phyloP scores from a whole-genome alignment of 2,113 vertebrate species.

The Sphyrna mokarran region DNA sequence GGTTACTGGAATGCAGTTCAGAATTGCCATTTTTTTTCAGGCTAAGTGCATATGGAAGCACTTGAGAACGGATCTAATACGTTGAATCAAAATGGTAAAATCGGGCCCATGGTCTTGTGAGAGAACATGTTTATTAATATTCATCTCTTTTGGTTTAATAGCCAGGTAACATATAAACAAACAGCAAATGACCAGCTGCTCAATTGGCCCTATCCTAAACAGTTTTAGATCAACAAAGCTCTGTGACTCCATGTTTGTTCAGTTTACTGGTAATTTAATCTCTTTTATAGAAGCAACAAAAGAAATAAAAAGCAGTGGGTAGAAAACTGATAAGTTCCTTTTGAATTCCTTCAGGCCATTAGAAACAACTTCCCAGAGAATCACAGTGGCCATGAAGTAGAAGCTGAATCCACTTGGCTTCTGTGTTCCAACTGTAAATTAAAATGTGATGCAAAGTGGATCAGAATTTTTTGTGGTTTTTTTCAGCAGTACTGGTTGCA shows the following conservation, averaged over 20 bases:
- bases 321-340: not conserved
- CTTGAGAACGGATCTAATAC: too few species aligned
- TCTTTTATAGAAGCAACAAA: not conserved
- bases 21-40: too few species aligned
- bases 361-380: not conserved
- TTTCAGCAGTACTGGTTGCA: not conserved
- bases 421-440: not conserved
- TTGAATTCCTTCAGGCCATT: not conserved
- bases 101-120: not conserved
- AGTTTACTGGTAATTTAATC: not conserved
- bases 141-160: not conserved
- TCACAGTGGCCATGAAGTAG: not conserved
- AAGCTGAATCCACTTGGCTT: not conserved
- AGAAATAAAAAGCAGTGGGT: not conserved
- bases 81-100: too few species aligned
- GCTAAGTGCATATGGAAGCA: too few species aligned
- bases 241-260: not conserved
- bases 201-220: not conserved
- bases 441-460: not conserved
- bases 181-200: not conserved
- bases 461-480: not conserved
- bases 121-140: not conserved
- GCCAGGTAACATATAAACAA: not conserved
- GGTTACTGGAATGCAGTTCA: too few species aligned
- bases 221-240: not conserved